Evolutionary conservation across 2,797 vertebrate genomes (phyloP), one percentile per base, ranked within the genome.

Genomic region (Malurus splendens): DNA sequence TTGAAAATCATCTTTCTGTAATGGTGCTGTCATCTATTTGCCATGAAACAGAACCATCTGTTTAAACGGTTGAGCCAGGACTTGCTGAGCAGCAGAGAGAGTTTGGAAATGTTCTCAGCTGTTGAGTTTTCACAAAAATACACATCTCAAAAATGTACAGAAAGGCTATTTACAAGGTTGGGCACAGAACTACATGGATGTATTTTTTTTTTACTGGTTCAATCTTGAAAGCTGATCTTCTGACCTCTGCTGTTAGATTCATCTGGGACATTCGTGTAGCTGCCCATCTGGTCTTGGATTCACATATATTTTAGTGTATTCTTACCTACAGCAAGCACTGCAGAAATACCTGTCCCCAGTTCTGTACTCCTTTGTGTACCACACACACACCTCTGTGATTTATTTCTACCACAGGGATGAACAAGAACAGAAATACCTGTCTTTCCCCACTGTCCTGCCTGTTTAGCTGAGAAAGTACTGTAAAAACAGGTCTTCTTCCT

Each of bases 101-200:
- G 27, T 60, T 90, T 5, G 12, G 45, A 65, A 90, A 56, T 42
- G 39, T 67, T 66, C 41, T 90, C 66, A 82, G 39, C 68, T 79
- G 39, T 73, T 82, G 33, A 60, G 27, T 77, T 89, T 64, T 55
- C 41, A 67, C 87, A 61, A 62, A 66, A 85, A 76, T 38, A 27
- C 28, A 13, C 5, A 2, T 33, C 52, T 90, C 36, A 48, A 41
- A 50, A 80, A 70, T 12, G 4, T 24, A 16, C 1, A 6, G 39
- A 16, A 76, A 62, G 23, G 23, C 47, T 28, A 12, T 59, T 55
- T 17, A 44, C 52, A n/a, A 79, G 56, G 4, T 17, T n/a, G 38
- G 39, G 23, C 3, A 3, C 51, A 85, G 45, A 77, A 32, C 4
- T n/a, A 0, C 7, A 2, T 15, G 44, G 22, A 24, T 57, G 8